Evolutionary conservation across 2,888 invertebrate species (phyloP).

Genomic region (Orthosia gracilis): DNA sequence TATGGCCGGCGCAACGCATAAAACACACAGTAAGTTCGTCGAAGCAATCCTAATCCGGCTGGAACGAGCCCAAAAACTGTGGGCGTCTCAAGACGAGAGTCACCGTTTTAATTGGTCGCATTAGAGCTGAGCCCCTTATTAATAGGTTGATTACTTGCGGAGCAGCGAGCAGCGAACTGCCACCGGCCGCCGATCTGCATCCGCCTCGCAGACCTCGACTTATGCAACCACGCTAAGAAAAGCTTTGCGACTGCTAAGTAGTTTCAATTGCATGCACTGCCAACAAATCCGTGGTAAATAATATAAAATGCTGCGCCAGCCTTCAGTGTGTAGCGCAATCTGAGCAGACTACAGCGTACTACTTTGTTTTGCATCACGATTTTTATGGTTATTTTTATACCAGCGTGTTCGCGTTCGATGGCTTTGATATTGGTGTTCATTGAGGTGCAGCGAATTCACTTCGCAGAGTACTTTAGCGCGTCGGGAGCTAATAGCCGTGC

Average conservation of each 20-base stretch:
- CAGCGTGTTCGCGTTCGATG: constrained; percentile 46
- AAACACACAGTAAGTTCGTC: constrained; percentile 77
- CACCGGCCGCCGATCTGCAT: constrained; percentile 70
- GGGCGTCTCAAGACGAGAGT: constrained; percentile 87
- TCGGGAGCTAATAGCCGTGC: constrained; percentile 85
- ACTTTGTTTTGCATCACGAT: constrained; percentile 56
- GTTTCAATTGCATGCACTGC: constrained; percentile 67
- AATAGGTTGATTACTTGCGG: constrained; percentile 90
- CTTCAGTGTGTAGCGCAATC: constrained; percentile 56
- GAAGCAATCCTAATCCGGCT: constrained; percentile 85
- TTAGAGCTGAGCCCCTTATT: constrained; percentile 89
- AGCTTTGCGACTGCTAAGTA: constrained; percentile 73
- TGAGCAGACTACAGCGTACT: constrained; percentile 43
- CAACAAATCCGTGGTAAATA: constrained; percentile 70
- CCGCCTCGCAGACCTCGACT: constrained; percentile 70
- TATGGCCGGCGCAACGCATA: constrained; percentile 67
- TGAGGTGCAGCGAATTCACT: constrained; percentile 79
- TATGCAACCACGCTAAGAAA: constrained; percentile 79
- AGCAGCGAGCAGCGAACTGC: constrained; percentile 67
- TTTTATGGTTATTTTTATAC: constrained; percentile 59
- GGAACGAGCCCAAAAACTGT: constrained; percentile 90
- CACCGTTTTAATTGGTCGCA: constrained; percentile 90
- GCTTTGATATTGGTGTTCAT: constrained; percentile 61
- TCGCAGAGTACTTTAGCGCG: constrained; percentile 84
- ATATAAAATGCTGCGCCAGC: constrained; percentile 64